Base-by-base conservation (phyloP, 2,888 invertebrate species). In the Caenorhabditis zanzibari region DNA sequence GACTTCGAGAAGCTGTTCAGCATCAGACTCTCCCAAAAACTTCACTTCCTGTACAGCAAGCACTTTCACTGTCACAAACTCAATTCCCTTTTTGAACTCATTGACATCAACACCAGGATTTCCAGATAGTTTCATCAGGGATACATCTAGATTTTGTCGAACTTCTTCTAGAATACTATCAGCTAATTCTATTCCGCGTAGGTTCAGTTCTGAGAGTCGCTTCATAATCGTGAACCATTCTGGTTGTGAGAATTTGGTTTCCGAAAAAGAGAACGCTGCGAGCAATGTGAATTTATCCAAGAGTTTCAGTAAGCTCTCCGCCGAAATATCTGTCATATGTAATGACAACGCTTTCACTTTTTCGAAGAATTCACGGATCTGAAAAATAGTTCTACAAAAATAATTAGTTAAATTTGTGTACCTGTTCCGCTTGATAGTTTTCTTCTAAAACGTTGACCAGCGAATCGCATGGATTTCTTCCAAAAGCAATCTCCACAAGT, bases 21-120 rank as follows among this genome's bases (percentile, higher is more conserved):
- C 88, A 52, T 85, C 86, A 0, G 61, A 66, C 9, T 85, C 84
- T 14, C 66, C 61, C 1, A 73, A 68, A 63, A 81, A 86, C n/a
- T 80, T 77, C 35, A 86, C 58, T 38, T 86, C 88, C 19, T 84
- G 81, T 0, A 79, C 82, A 10, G 84, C 71, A 0, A 88, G 61
- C 0, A 80, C 72, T 28, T 75, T 73, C 6, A 88, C 86, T 12
- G 88, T 85, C 12, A 86, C 85, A 64, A 85, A 85, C 35, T 82
- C 76, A 12, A 82, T 44, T 19, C 73, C 77, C 2, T 52, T 56
- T 74, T 86, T 61, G 59, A 86, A 79, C 6, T 73, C 63, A 14
- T 64, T 59, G n/a, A 82, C 79, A 16, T 72, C 44, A 5, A 86
- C 59, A 44, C 86, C 86, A 14, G 86, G 86, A 64, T 71, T 73